phyloP scores from a whole-genome alignment of 2,113 vertebrate species.

The Pristiophorus japonicus region DNA sequence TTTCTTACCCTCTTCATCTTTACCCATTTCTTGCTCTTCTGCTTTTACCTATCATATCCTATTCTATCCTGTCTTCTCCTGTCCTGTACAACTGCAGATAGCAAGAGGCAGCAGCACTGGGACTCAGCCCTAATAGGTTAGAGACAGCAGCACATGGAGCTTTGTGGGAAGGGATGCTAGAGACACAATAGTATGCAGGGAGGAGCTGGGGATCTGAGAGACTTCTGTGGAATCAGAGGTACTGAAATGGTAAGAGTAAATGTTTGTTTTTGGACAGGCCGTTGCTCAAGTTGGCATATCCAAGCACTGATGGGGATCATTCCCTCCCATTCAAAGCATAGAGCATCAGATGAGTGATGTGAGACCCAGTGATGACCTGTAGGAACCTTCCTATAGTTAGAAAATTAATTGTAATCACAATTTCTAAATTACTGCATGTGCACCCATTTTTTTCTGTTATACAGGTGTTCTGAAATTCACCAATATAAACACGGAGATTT shows the following conservation, averaged over 20 bases:
- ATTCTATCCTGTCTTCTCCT: neutral
- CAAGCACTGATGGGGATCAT: too few relatives aligned
- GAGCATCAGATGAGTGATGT: too few relatives aligned
- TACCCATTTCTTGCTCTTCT: neutral
- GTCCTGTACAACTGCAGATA: neutral
- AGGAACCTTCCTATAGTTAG: too few relatives aligned
- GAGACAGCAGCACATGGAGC: neutral
- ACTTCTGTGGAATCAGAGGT: neutral
- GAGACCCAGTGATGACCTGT: too few relatives aligned
- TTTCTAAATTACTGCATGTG: neutral
- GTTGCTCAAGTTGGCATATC: too few relatives aligned
- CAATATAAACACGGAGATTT: neutral
- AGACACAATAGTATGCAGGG: neutral
- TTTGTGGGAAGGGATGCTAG: neutral
- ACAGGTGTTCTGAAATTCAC: neutral
- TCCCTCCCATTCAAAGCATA: too few relatives aligned
- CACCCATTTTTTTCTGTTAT: neutral
- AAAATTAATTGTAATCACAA: neutral
- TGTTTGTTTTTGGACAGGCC: too few relatives aligned
- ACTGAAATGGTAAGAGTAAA: neutral
- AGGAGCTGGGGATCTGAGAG: neutral
- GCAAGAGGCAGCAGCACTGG: neutral
- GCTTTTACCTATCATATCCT: neutral
- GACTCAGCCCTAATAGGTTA: neutral
- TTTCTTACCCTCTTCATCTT: neutral